Conservation (phyloP, 2,888 invertebrate species). For the Notodonta ziczac region DNA sequence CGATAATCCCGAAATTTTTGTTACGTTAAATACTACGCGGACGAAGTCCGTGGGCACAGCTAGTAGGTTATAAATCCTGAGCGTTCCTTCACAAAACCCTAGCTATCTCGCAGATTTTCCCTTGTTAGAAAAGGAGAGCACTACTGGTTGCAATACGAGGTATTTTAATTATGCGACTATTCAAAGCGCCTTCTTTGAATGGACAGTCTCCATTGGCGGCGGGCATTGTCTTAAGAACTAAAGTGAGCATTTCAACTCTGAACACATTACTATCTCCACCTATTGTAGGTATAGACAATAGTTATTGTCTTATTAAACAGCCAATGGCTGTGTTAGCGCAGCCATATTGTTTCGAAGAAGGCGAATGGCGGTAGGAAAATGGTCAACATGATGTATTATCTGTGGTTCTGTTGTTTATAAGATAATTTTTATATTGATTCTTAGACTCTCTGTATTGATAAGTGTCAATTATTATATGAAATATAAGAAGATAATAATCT, state of each 20-base stretch:
- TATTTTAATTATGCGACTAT: conserved; percentile 57
- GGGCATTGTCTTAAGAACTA: conserved; percentile 51
- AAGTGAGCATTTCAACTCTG: conserved; percentile 49
- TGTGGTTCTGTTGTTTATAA: too few species aligned
- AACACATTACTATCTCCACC: conserved; percentile 43
- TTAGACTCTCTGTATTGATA: too few species aligned
- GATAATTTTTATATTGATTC: too few species aligned
- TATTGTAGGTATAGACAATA: conserved; percentile 41
- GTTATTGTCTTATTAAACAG: conserved; percentile 30
- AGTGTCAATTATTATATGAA: too few species aligned
- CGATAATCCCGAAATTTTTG: too few species aligned
- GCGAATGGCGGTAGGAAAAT: too few species aligned
- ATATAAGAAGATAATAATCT: too few species aligned
- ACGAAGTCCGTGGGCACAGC: too few species aligned
- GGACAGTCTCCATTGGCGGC: conserved; percentile 44
- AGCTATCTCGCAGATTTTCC: not conserved
- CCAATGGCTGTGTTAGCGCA: conserved; percentile 1
- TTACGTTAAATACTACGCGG: too few species aligned
- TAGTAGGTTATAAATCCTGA: too few species aligned
- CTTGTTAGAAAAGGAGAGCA: conserved; percentile 20
- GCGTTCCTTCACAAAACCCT: not conserved
- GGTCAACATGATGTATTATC: too few species aligned
- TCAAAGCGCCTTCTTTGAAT: conserved; percentile 53
- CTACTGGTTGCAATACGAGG: conserved; percentile 21
- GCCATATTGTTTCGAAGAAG: not conserved